Base-by-base conservation (phyloP, 2,113 vertebrate genomes). In the Cichladusa arquata region DNA sequence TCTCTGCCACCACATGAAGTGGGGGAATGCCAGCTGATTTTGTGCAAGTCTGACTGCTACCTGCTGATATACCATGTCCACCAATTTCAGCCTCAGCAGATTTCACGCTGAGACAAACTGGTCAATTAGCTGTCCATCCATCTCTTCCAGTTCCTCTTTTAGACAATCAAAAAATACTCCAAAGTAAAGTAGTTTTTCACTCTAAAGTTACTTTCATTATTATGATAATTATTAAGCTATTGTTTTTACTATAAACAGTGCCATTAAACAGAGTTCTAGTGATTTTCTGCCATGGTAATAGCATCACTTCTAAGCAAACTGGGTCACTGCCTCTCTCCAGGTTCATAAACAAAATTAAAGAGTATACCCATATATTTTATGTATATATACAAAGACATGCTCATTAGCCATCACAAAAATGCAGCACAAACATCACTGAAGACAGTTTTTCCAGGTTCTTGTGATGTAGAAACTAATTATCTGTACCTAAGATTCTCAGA, bases 311-410 rank as follows among this genome's bases (percentile, higher is more conserved):
- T 93, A n/a, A 88, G 64, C 53, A 92, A 95, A 94, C 44, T 94
- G 76, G 93, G 94, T 92, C 88, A 95, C 38, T 19, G 18, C 34
- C 56, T 84, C 76, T 94, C 67, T 93, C 64, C 56, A 91, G 64
- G 60, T 90, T 95, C 94, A 94, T 72, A 93, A 88, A 96, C 88
- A 93, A 95, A 95, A 96, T 93, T 95, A 88, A 83, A 90, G 80
- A 57, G 38, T n/a, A 83, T 58, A 83, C 33, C 29, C 80, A 74
- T 81, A 74, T 86, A 93, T 92, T 90, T 96, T 95, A 94, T 92
- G 82, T 70, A 87, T 80, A 90, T 93, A 88, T 74, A 96, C 64
- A 90, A 91, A 95, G 72, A 93, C 76, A 67, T 42, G 60, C 87
- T 95, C 92, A 95, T 92, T 88, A 96, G 67, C 79, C 61, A 88